phyloP scores from a whole-genome alignment of 2,113 vertebrate genomes.

The Pseudonaja textilis region DNA sequence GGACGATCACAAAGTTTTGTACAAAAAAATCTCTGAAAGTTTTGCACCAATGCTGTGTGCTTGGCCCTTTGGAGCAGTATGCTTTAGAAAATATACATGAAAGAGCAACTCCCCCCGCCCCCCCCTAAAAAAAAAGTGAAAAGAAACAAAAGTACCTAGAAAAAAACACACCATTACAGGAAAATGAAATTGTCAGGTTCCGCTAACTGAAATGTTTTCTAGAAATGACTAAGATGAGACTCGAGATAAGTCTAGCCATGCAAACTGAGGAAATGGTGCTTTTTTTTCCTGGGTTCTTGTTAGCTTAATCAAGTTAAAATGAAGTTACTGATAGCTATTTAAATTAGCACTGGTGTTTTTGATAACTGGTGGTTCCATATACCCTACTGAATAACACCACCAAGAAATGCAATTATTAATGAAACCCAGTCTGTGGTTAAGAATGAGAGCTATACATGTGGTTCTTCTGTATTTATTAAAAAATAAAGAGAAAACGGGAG shows the following conservation, averaged over 20 bases:
- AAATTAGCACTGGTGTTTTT: background rate
- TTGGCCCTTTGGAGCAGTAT: background rate
- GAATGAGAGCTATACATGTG: background rate
- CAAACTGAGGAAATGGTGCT: background rate
- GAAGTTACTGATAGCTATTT: background rate
- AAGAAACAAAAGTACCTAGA: background rate
- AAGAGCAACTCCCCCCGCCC: background rate
- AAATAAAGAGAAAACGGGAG: background rate
- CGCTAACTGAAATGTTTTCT: background rate
- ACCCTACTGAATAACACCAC: background rate
- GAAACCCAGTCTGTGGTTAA: background rate
- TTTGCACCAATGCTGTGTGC: background rate
- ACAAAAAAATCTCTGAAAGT: background rate
- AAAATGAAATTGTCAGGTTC: background rate
- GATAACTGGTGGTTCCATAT: background rate
- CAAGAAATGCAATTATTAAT: background rate
- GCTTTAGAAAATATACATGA: background rate
- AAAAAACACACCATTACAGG: background rate
- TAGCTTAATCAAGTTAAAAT: background rate
- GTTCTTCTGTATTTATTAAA: background rate
- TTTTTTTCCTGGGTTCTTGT: background rate
- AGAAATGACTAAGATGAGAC: background rate
- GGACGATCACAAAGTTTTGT: background rate
- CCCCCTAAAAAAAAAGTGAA: background rate
- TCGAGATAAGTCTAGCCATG: background rate